phyloP scores from a whole-genome alignment of 2,797 vertebrate genomes.

The Orestias chungarensis region DNA sequence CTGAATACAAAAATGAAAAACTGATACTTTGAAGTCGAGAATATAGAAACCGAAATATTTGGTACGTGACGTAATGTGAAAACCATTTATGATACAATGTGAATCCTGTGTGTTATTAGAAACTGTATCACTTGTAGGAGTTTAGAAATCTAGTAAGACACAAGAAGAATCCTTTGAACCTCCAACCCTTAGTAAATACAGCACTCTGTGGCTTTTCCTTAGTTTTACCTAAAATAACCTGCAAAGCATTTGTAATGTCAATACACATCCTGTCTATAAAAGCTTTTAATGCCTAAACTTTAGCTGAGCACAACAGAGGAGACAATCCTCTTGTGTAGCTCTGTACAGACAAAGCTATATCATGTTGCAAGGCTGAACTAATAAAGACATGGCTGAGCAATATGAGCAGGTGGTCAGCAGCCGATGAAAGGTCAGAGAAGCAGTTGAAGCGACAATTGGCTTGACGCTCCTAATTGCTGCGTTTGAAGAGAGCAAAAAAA shows the following conservation, averaged over 20 bases:
- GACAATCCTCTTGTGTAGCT: neutral
- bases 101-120: neutral
- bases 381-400: constrained; percentile 44
- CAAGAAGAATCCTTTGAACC: neutral
- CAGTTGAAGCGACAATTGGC: constrained; percentile 50
- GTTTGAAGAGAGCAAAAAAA: constrained; percentile 47
- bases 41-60: too few relatives aligned
- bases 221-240: neutral
- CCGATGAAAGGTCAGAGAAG: constrained; percentile 58
- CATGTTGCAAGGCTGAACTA: constrained; percentile 29
- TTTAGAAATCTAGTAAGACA: neutral
- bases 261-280: neutral
- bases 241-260: neutral
- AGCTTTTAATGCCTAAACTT: neutral
- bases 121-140: neutral
- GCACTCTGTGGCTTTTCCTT: neutral
- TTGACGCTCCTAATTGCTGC: constrained; percentile 55
- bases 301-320: neutral
- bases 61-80: neutral
- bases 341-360: neutral
- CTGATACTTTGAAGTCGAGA: too few relatives aligned
- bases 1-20: neutral
- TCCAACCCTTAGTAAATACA: neutral
- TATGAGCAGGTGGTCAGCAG: constrained; percentile 20
- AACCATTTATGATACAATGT: neutral